Percentiles rank a stretch among this genome's conserved stretches.
These are phyloP conservation scores for Aurelia aurita complex sp. Pacific DNA, from an alignment of 30 jellyfish, hydroid and myxozoan species.

Conservation along the genomic window DNA sequence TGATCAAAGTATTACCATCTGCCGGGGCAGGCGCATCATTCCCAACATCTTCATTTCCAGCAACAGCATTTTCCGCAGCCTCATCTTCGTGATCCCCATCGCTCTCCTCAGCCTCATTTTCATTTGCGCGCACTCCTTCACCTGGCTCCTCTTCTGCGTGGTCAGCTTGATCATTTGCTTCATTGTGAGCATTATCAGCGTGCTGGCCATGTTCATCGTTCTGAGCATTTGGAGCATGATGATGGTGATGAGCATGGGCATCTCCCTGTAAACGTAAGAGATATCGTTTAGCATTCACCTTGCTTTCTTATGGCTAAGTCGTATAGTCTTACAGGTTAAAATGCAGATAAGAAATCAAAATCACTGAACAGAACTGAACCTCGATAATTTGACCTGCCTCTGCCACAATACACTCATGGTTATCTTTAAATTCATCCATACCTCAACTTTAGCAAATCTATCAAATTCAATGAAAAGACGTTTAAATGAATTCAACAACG, in stretches of 20 bases:
- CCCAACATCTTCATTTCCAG: slow-evolving; percentile 62
- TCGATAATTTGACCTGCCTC: too few relatives aligned
- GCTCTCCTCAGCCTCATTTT: slow-evolving; percentile 2
- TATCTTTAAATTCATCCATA: too few relatives aligned
- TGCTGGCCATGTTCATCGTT: slow-evolving; percentile 14
- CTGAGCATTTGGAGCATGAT: background rate
- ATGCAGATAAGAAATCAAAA: too few relatives aligned
- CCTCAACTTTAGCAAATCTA: too few relatives aligned
- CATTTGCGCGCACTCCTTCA: background rate
- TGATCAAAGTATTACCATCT: slow-evolving; percentile 19
- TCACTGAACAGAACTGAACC: too few relatives aligned
- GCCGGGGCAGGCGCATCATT: slow-evolving; percentile 53
- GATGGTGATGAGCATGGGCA: slow-evolving; percentile 21
- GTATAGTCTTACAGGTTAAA: too few relatives aligned
- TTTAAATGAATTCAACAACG: too few relatives aligned
- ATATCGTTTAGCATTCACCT: too few relatives aligned
- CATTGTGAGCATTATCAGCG: background rate
- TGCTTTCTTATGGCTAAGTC: too few relatives aligned
- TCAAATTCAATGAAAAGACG: too few relatives aligned
- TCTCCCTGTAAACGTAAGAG: slow-evolving; percentile 5
- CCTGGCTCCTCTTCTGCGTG: background rate
- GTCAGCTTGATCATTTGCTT: background rate
- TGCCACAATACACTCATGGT: too few relatives aligned
- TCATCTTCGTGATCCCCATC: slow-evolving; percentile 16
- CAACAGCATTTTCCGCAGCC: slow-evolving; percentile 3